A percentile compares a stretch with the other conserved stretches of the same genome.
phyloP scores from a whole-genome alignment of 2,797 vertebrate species.

The Chaetodon trifasciatus region DNA sequence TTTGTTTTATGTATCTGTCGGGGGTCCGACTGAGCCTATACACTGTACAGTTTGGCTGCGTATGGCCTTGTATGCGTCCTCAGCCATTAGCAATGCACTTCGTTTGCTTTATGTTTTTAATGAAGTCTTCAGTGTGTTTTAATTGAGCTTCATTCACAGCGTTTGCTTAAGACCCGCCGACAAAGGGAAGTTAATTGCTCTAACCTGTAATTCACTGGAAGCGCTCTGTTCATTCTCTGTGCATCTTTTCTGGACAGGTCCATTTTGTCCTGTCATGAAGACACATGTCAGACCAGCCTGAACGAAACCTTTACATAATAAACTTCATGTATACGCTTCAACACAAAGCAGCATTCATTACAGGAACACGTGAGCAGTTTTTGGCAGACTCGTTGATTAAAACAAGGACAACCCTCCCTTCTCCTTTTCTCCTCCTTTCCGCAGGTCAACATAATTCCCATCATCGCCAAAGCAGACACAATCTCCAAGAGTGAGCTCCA shows the following conservation, averaged over 20 bases:
- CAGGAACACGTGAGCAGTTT: neutral
- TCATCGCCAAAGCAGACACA: slow-evolving; percentile 98
- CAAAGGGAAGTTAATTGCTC: slow-evolving; percentile 11
- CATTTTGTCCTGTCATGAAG: slow-evolving; percentile 9
- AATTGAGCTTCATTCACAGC: slow-evolving; percentile 9
- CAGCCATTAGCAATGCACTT: neutral
- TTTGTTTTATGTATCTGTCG: slow-evolving; percentile 62
- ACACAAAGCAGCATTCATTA: slow-evolving; percentile 1
- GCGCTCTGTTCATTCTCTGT: neutral
- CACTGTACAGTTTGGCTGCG: slow-evolving; percentile 6
- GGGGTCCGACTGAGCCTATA: slow-evolving; percentile 41
- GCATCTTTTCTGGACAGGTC: slow-evolving; percentile 11
- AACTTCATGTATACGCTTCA: neutral
- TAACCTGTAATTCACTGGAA: slow-evolving; percentile 17
- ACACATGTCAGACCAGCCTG: slow-evolving; percentile 14
- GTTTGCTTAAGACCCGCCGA: slow-evolving; percentile 28
- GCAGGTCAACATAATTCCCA: slow-evolving; percentile 98
- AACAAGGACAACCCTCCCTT: neutral
- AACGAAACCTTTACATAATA: slow-evolving; percentile 17
- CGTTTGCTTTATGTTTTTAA: slow-evolving; percentile 22
- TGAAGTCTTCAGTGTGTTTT: slow-evolving; percentile 18
- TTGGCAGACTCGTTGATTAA: neutral
- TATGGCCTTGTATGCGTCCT: slow-evolving; percentile 14
- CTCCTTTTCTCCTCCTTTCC: neutral
- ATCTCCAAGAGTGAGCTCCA: slow-evolving; percentile 99